Base-by-base conservation (phyloP, 2,797 vertebrate species). In the Smutsia gigantea region DNA sequence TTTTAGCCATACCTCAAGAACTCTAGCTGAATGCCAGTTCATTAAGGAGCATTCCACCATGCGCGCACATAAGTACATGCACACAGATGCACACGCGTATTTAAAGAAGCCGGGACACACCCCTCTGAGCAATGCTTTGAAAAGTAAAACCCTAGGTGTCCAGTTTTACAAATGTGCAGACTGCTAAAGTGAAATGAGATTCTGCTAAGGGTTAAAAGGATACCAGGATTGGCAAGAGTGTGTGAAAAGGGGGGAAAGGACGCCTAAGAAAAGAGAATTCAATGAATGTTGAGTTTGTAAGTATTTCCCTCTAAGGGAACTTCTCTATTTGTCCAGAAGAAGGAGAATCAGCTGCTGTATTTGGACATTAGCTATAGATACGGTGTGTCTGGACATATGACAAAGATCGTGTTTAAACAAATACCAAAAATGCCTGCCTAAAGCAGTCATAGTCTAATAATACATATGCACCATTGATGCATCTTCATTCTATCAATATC, bases 201-300 rank as follows among this genome's bases (percentile, higher is more conserved):
- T 96, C 98, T 83, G 14, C 85, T 96, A 97, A 98, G 83, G 0
- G 0, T 93, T 93, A 97, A 97, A 97, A 95, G 49, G 64, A 49
- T 72, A 29, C 79, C 0, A 23, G 37, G 71, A 96, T 57, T n/a
- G 51, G 46, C 29, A 86, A 34, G 17, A 7, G 9, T 7, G 2
- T 21, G 2, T 81, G 74, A 34, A 34, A 46, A 49, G 37, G 53
- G 21, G 23, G 13, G 4, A n/a, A 59, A 78, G 57, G 7, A 53
- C 27, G 37, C 5, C 95, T 95, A 87, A 92, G 77, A 75, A 85
- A 94, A 1, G 10, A 93, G 87, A 94, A 98, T 96, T 97, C 90
- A 88, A 96, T 96, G 96, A 97, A 98, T 98, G 97, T 66, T 97
- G 92, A 96, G 72, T 59, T 88, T 93, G 78, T 18, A 93, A 96